phyloP scores from a whole-genome alignment of 2,888 invertebrate genomes.

The Notodonta ziczac region DNA sequence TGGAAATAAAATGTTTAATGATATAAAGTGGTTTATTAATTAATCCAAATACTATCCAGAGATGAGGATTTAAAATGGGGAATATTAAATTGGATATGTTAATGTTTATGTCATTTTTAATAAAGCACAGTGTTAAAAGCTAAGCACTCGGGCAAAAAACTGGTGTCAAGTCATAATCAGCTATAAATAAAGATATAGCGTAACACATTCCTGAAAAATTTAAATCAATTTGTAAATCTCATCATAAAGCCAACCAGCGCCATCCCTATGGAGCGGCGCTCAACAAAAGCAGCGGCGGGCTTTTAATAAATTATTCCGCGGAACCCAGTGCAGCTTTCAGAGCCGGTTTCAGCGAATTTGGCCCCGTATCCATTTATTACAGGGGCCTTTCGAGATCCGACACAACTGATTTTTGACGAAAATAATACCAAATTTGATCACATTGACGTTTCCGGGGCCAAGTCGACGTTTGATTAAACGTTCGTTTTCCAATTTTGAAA shows the following conservation, averaged over 20 bases:
- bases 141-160: no score
- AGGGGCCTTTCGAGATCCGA: slow-evolving; percentile 43
- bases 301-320: slow-evolving; percentile 74
- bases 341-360: slow-evolving; percentile 51
- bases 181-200: no score
- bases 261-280: slow-evolving; percentile 50
- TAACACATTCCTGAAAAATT: not conserved
- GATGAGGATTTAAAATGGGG: no score
- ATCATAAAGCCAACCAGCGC: slow-evolving; percentile 14
- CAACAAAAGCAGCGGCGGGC: slow-evolving; percentile 62
- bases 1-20: no score
- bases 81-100: no score
- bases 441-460: slow-evolving; percentile 33
- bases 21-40: no score
- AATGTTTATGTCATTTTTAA: no score
- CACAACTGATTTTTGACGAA: slow-evolving; percentile 56
- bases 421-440: slow-evolving; percentile 30
- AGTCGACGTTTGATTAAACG: slow-evolving; percentile 33
- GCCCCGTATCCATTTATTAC: slow-evolving; percentile 58
- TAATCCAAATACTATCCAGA: no score
- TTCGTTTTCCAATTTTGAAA: slow-evolving; percentile 6
- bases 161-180: no score
- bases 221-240: not conserved
- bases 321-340: slow-evolving; percentile 60
- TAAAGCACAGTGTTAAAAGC: no score